Base-by-base conservation (phyloP, 2,888 invertebrate genomes). In the Leptinotarsa rubiginosa region DNA sequence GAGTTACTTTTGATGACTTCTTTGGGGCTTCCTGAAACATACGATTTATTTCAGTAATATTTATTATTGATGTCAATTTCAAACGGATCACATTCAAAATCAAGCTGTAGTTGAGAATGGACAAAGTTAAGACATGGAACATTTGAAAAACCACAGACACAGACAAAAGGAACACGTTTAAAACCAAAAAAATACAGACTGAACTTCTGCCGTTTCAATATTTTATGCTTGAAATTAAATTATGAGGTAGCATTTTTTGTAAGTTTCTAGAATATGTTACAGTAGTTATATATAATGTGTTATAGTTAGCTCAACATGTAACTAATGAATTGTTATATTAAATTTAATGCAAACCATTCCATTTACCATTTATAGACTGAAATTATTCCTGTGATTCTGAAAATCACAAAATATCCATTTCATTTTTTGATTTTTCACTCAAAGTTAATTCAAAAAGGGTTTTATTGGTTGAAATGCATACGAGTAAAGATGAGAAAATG, bases 1-100 rank as follows among this genome's bases (percentile, higher is more conserved):
- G 78, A 12, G 81, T 76, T 47, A 74, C 72, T 71, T 81, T 83
- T 16, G 78, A 78, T 67, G 41, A 64, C 15, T 54, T 65, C 20
- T 62, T 67, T 52, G 70, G 31, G 52, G 5, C 67, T 52, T 72
- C 76, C 77, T 77, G 49, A 47, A 72, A 74, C 41, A 41, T 31
- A 41, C 2, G 5, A 41, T 41, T 41, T 41, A 0, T 41, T 41
- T 41, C 41, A 41, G 41, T 41, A 41, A 41, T 41, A 41, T 41
- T 41, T 41, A 41, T 41, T 41, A 41, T 10, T 41, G 41, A 10
- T 41, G 41, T 41, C 41, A 4, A 41, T 41, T 41, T 41, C 41
- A 41, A 41, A 41, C 7, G 41, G 2, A 41, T 41, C 41, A 41
- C 41, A 41, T 41, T 41, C 10, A 41, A 41, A 41, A 41, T 12